phyloP scores from a whole-genome alignment of 1,140 invertebrate genomes.

The Cydia splendana region DNA sequence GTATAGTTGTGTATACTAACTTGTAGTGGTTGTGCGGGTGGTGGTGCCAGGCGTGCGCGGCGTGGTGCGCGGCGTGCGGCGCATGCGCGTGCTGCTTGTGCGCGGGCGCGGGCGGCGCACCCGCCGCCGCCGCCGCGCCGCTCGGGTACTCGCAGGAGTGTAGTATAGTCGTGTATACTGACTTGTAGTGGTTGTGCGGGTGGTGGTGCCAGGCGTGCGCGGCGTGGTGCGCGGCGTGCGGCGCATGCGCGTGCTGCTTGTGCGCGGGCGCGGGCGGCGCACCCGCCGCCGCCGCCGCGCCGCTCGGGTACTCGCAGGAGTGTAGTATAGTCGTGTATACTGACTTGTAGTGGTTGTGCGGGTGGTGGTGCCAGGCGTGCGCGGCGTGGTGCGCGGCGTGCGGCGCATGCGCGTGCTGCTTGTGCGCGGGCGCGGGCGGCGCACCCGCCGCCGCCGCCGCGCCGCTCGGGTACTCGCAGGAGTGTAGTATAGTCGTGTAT shows the following conservation, averaged over 20 bases:
- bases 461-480: slow-evolving; percentile 61
- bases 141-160: no score
- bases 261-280: slow-evolving; percentile 14
- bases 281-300: slow-evolving; percentile 45
- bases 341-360: slow-evolving; percentile 60
- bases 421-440: no score
- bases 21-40: slow-evolving; percentile 71
- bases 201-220: slow-evolving; percentile 64
- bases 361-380: slow-evolving; percentile 46
- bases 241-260: slow-evolving; percentile 61
- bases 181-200: slow-evolving; percentile 71
- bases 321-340: no score
- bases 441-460: slow-evolving; percentile 48
- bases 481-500: no score
- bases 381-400: no score
- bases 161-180: slow-evolving; percentile 33
- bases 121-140: no score
- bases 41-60: slow-evolving; percentile 65
- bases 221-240: slow-evolving; percentile 50
- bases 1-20: slow-evolving; percentile 42
- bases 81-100: slow-evolving; percentile 59
- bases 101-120: slow-evolving; percentile 1
- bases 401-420: no score
- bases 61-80: slow-evolving; percentile 56
- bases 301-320: slow-evolving; percentile 63